Evolutionary conservation across 2,797 vertebrate genomes (phyloP), one percentile per base, ranked within the genome.

Genomic region (Brachyalestes nurse): DNA sequence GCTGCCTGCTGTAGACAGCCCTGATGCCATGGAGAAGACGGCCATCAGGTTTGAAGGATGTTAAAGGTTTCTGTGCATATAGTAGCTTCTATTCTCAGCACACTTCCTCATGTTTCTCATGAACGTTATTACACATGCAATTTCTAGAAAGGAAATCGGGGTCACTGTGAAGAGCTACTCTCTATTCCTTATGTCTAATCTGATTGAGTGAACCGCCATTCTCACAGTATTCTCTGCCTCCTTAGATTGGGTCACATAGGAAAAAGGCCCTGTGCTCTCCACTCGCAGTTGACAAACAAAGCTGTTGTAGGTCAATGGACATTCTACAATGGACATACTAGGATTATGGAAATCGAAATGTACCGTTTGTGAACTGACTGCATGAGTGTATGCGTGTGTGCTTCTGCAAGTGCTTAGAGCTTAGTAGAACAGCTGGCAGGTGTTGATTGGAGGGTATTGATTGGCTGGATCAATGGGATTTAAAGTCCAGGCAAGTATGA

Each of bases 11-110:
- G 82, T 94, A 4, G 95, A 97, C 53, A 95, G 93, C 72, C 92
- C 96, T 0, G 96, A 97, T 6, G 95, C 96, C 2, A 87, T 97
- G 88, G 95, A 96, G 91, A 97, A 96, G 91, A 94, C 95, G 0
- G 96, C 96, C 58, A 95, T 96, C 93, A 98, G 97, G 97, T 97
- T 90, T 92, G 94, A 66, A 0, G 14, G 42, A 64, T 58, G 49
- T 42, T 62, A 21, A 13, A 45, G 47, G 21, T 1, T 60, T 84
- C 58, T 73, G 34, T 61, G 45, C 40, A 28, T 57, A 65, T 57
- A 21, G n/a, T 34, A 28, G 13, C 19, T 55, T 45, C 9, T 42
- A 4, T 13, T 38, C 23, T 13, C 21, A 13, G 4, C 42, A 1
- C 34, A 42, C 5, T 62, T n/a, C 1, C 9, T 28, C 3, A 42